Base-by-base conservation (phyloP, 2,888 invertebrate genomes). In the Lobophora halterata region DNA sequence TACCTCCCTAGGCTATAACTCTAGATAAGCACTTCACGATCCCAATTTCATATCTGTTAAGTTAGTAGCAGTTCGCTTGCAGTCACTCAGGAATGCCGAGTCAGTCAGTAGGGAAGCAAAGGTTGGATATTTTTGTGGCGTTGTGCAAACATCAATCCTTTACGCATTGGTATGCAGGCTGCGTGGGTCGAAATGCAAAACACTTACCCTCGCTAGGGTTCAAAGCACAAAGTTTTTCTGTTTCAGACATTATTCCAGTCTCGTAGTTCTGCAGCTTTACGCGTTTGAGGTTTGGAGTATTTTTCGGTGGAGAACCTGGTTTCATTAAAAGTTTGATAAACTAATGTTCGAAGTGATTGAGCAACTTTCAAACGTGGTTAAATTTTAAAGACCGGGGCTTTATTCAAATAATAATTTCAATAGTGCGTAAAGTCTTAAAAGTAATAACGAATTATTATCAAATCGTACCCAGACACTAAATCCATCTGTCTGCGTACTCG, bases 221-320 rank as follows among this genome's bases (percentile, higher is more conserved):
- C 81, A 81, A 79, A 85, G 80, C 81, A 72, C 76, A 79, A 85
- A 82, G 73, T 80, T 85, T 85, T 85, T 83, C 79, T 76, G 80
- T 80, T 76, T 79, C 79, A 75, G 71, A 76, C 77, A 78, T 82
- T 82, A 85, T 85, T 85, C 83, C 76, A 70, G 81, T 83, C 85
- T 79, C 85, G 83, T 85, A 82, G 80, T 76, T 79, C 64, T 72
- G 62, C 68, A 76, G 79, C 78, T 79, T 80, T 77, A 80, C 79
- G 76, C 80, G 79, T 83, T 82, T 76, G 79, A 79, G 81, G 78
- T 76, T 79, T 76, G 68, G 71, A 72, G 76, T 70, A 81, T 83
- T 80, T 85, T 81, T 79, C 71, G 79, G 75, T 72, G 65, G 66
- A 71, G 66, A 43, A 66, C 71, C 56, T 55, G 66, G 75, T 75